A percentile compares a stretch with the other conserved stretches of the same genome.
Evolutionary conservation across 2,888 invertebrate genomes (phyloP).

Genomic region (Sthenelais limicola): DNA sequence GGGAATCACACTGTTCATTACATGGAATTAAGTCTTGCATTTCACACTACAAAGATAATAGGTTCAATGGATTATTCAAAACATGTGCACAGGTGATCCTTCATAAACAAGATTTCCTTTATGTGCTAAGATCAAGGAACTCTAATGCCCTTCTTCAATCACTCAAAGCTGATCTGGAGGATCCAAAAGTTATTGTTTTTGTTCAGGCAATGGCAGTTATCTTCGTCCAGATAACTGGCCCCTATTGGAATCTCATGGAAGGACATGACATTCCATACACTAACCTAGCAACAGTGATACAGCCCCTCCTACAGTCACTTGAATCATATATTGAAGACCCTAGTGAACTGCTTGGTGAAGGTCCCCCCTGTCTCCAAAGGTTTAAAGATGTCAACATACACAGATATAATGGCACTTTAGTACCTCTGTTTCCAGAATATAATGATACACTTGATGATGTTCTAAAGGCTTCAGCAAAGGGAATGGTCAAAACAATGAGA

Average conservation of each 20-base stretch:
- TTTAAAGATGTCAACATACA: not conserved
- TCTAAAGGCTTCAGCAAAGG: conserved; percentile 6
- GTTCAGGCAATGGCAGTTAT: conserved; percentile 18
- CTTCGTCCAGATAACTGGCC: conserved; percentile 14
- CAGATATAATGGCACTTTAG: not conserved
- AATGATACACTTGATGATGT: conserved; percentile 1
- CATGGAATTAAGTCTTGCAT: conserved; percentile 2
- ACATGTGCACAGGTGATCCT: conserved; percentile 9
- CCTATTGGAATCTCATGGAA: conserved; percentile 28
- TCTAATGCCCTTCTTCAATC: conserved; percentile 7
- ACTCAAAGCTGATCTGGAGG: conserved; percentile 16
- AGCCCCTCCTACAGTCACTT: conserved; percentile 3
- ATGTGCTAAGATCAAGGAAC: not conserved
- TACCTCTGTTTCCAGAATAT: conserved; percentile 5
- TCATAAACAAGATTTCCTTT: conserved; percentile 9
- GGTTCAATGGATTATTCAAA: conserved; percentile 20
- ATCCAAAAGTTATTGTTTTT: conserved; percentile 9
- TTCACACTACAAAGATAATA: conserved; percentile 24
- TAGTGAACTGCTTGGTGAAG: conserved; percentile 7
- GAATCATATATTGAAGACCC: conserved; percentile 10
- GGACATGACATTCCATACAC: conserved; percentile 6
- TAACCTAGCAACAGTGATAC: not conserved
- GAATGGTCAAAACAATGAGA: not conserved
- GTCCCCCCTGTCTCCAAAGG: not conserved
- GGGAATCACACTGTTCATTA: conserved; percentile 9